These are phyloP conservation scores for Pachypeltis micranthus DNA, from an alignment of 1,140 invertebrate genomes.

Conservation along the genomic window DNA sequence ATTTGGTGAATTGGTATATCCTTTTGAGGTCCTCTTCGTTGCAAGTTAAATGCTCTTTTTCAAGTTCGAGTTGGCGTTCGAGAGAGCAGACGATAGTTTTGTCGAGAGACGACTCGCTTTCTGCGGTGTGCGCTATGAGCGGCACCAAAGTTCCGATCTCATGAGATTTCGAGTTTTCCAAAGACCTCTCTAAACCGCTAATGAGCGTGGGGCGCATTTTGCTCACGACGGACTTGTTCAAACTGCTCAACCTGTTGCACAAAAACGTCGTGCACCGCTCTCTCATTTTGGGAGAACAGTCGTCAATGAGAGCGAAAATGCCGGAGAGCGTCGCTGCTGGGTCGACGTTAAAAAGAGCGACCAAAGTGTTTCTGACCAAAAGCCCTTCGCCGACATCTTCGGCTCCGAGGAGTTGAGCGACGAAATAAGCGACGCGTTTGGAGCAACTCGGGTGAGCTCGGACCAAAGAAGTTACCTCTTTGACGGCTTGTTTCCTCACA, in stretches of 20 bases:
- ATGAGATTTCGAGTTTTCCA: neutral
- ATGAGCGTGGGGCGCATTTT: neutral
- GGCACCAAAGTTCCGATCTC: neutral
- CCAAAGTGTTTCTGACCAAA: neutral
- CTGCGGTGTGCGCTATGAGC: neutral
- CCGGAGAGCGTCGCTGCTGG: neutral
- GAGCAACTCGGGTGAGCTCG: neutral
- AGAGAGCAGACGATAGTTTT: neutral
- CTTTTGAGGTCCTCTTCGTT: neutral
- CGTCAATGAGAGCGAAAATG: neutral
- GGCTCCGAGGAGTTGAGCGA: neutral
- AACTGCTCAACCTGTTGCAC: neutral
- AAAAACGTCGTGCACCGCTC: neutral
- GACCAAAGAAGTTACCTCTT: neutral
- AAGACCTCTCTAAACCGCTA: neutral
- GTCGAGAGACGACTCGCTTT: neutral
- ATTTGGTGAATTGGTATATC: neutral
- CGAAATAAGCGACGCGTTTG: neutral
- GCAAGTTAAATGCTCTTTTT: neutral
- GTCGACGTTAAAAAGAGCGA: neutral
- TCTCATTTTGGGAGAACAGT: neutral
- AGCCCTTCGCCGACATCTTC: conserved; percentile 1
- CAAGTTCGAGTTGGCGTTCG: neutral
- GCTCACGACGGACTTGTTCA: neutral
- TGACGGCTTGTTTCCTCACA: conserved; percentile 1